These are phyloP conservation scores for Paragorgia papillata DNA, from an alignment of 92 coral and sea anemone species.

Conservation along the genomic window DNA sequence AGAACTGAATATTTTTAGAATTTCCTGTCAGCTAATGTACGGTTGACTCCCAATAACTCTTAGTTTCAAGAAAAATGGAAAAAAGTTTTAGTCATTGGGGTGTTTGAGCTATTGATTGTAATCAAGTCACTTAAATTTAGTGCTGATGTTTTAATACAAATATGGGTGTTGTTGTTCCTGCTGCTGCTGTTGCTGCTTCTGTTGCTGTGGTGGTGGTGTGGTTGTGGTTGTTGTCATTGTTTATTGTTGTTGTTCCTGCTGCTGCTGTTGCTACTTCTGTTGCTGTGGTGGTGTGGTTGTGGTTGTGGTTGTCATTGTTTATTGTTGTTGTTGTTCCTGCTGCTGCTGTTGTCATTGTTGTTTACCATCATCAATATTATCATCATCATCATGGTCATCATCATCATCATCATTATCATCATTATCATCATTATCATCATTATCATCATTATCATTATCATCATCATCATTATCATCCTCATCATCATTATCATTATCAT, in stretches of 20 bases:
- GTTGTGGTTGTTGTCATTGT: neutral
- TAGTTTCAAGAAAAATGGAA: too few species aligned
- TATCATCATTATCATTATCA: neutral
- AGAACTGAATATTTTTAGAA: too few species aligned
- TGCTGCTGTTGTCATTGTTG: neutral
- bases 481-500: too few species aligned
- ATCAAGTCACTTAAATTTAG: too few species aligned
- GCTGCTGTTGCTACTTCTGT: neutral
- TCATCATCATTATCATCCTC: too few species aligned
- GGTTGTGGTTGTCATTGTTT: neutral
- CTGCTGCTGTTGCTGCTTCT: neutral
- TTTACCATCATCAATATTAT: neutral
- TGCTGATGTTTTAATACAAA: too few species aligned
- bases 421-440: too few species aligned
- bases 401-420: neutral
- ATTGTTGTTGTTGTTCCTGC: neutral
- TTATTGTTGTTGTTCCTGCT: neutral
- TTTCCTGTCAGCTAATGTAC: too few species aligned
- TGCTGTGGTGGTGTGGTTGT: neutral
- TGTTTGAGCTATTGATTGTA: too few species aligned
- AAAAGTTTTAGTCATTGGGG: too few species aligned
- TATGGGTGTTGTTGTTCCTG: too few species aligned
- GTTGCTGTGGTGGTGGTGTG: slow-evolving; percentile 39
- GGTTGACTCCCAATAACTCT: too few species aligned
- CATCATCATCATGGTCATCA: neutral